A percentile compares a stretch with the other conserved stretches of the same genome.
These are phyloP conservation scores for Chaenocephalus aceratus DNA, from an alignment of 2,113 vertebrate species.

Conservation along the genomic window DNA sequence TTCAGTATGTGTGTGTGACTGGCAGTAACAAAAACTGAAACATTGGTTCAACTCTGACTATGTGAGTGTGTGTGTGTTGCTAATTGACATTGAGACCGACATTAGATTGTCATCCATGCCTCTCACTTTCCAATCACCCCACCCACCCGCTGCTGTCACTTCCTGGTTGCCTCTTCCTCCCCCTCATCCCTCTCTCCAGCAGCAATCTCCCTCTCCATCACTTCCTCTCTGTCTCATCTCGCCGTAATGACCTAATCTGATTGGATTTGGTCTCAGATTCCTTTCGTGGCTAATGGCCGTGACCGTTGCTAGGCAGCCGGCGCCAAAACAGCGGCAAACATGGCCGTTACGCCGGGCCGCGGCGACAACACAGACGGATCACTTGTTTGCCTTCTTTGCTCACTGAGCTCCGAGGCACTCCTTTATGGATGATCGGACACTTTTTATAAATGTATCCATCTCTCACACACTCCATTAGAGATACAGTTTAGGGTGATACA, in stretches of 20 bases:
- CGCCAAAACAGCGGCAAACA: slow-evolving; percentile 70
- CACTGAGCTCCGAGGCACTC: slow-evolving; percentile 40
- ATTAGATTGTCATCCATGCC: slow-evolving; percentile 51
- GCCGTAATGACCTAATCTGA: slow-evolving; percentile 76
- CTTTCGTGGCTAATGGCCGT: slow-evolving; percentile 68
- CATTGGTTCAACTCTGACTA: background rate
- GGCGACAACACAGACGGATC: slow-evolving; percentile 47
- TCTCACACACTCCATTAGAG: slow-evolving; percentile 23
- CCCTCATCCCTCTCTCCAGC: background rate
- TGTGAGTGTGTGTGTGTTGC: slow-evolving; percentile 17
- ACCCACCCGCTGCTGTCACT: background rate
- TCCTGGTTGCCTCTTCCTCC: background rate
- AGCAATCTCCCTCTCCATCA: slow-evolving; percentile 41
- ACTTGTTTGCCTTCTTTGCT: slow-evolving; percentile 56
- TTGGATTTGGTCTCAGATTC: slow-evolving; percentile 78
- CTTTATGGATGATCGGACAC: slow-evolving; percentile 39
- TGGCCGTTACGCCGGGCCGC: slow-evolving; percentile 33
- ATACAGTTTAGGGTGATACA: slow-evolving; percentile 21
- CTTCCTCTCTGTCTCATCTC: slow-evolving; percentile 59
- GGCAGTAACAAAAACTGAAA: slow-evolving; percentile 16
- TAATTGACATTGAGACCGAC: slow-evolving; percentile 67
- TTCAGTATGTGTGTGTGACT: slow-evolving; percentile 7
- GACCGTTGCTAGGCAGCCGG: slow-evolving; percentile 71
- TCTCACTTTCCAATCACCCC: slow-evolving; percentile 29
- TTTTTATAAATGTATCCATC: slow-evolving; percentile 28